phyloP scores from a whole-genome alignment of 2,113 vertebrate species.

The Grus americana region DNA sequence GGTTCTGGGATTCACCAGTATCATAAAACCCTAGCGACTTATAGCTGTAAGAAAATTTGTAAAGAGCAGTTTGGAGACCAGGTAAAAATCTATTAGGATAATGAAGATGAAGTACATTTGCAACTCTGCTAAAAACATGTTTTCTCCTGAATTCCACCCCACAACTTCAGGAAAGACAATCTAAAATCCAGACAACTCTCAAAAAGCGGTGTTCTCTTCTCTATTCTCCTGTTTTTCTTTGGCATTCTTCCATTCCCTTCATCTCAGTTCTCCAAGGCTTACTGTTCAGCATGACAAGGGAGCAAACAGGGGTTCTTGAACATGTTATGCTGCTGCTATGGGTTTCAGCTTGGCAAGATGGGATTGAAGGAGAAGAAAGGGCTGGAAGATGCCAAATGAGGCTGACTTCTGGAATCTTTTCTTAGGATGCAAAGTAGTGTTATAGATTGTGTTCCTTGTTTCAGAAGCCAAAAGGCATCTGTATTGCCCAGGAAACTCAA shows the following conservation, averaged over 20 bases:
- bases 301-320: background rate
- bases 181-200: background rate
- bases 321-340: background rate
- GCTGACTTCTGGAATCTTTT: background rate
- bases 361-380: background rate
- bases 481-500: background rate
- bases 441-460: background rate
- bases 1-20: background rate
- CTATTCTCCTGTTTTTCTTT: background rate
- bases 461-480: background rate
- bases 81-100: background rate
- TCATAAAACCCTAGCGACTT: background rate
- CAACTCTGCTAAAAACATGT: background rate
- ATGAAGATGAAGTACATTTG: background rate
- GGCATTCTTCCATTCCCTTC: background rate
- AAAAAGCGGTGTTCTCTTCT: background rate
- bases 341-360: background rate
- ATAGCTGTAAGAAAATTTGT: background rate
- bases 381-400: background rate
- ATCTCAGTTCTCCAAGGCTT: background rate
- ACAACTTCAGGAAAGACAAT: background rate
- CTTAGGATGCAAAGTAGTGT: background rate
- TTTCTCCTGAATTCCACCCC: background rate
- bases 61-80: background rate
- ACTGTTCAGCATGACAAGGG: background rate